Percentiles rank a stretch among this genome's conserved stretches.
These are phyloP conservation scores for Eciton burchellii DNA, from an alignment of 1,140 invertebrate species.

Conservation along the genomic window DNA sequence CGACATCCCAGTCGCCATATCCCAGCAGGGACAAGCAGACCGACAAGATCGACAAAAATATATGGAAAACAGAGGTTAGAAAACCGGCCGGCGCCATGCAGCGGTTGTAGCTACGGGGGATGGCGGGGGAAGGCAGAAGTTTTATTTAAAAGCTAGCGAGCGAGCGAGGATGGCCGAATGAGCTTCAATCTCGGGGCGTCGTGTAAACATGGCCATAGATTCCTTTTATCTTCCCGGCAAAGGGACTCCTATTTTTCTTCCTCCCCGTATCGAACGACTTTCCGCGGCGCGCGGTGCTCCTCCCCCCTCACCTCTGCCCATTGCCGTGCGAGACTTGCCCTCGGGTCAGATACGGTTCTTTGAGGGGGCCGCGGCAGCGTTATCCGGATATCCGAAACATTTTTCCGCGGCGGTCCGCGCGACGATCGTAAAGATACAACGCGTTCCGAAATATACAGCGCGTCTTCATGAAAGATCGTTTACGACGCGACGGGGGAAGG, in stretches of 20 bases:
- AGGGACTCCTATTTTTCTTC: conserved; percentile 61
- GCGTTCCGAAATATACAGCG: conserved; percentile 37
- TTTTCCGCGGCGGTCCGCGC: conserved; percentile 47
- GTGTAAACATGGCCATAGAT: conserved; percentile 74
- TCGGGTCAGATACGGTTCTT: conserved; percentile 50
- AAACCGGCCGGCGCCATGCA: conserved; percentile 15
- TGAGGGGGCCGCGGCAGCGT: conserved; percentile 31
- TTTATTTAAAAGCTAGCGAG: conserved; percentile 64
- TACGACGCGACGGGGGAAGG: background rate
- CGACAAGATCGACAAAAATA: conserved; percentile 59
- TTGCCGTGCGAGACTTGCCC: too few relatives aligned
- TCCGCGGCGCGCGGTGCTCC: conserved; percentile 15
- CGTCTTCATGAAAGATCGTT: conserved; percentile 35
- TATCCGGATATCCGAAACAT: conserved; percentile 58
- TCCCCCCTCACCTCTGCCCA: conserved; percentile 50
- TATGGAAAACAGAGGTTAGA: conserved; percentile 28
- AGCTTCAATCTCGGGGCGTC: conserved; percentile 64
- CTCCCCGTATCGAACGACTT: conserved; percentile 56
- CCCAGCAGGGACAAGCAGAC: too few relatives aligned
- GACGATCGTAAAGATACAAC: conserved; percentile 55
- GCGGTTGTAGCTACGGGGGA: conserved; percentile 22
- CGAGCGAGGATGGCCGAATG: conserved; percentile 47
- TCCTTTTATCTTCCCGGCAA: conserved; percentile 69
- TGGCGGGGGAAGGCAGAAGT: conserved; percentile 44
- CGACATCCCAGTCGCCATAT: too few relatives aligned